Evolutionary conservation across 2,113 vertebrate species (phyloP), one percentile per base, ranked within the genome.

Genomic region (Cynoglossus semilaevis): DNA sequence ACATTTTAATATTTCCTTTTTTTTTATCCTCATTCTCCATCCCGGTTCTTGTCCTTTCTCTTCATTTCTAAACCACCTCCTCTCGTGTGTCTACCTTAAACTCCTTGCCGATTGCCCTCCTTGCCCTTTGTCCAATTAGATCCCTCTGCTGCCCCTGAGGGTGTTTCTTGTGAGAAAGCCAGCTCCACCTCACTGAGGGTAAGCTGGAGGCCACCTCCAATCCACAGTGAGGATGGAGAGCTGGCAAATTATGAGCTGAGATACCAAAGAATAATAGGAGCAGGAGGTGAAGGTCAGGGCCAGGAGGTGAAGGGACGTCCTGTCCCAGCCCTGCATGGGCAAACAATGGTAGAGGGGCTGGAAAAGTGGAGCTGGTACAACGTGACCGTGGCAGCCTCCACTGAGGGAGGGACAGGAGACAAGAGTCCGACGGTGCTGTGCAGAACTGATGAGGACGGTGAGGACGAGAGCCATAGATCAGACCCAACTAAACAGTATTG

Each of bases 311-410:
- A 92, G 90, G 91, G 93, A 85, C 92, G 90, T 74, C 87, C 87
- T 80, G 90, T 95, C 79, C 89, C 91, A 43, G 89, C 93, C 70
- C 85, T 79, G 51, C 87, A 87, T 85, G 92, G 87, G 29, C 90
- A 93, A 68, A 89, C 92, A 74, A 81, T 93, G 14, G 82, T 97
- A 84, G 92, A 93, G 74, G 82, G 91, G 19, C 87, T 97, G 91
- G 91, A 94, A 86, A 96, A 96, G 84, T 98, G 96, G 96, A 97
- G 93, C n/a, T 91, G 92, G 85, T 97, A 97, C 81, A 92, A 91
- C 67, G 82, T 98, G 79, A 93, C 92, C 4, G 72, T 94, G 45
- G 90, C 93, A 64, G 94, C 93, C 16, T 90, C 90, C 74, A 95
- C 94, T 44, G 77, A 91, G 71, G 88, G 92, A 81, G 96, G 95